Percentiles rank a stretch among this genome's conserved stretches.
Evolutionary conservation across 1,140 invertebrate genomes (phyloP).

Genomic region (Heliconius hewitsoni): DNA sequence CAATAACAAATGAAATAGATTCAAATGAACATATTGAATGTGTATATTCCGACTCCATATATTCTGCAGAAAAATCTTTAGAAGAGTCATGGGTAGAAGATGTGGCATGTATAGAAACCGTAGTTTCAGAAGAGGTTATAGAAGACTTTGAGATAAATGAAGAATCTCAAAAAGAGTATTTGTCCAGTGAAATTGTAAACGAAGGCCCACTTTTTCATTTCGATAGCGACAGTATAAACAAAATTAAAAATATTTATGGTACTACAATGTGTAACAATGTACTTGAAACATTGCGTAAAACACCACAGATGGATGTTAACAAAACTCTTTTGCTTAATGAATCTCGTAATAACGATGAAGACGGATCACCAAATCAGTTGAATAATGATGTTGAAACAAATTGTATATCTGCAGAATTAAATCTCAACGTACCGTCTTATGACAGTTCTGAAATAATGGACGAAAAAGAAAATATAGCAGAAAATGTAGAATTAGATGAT

Average conservation of each 20-base stretch:
- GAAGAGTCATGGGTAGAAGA: slow-evolving; percentile 74
- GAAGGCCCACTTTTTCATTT: slow-evolving; percentile 27
- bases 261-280: slow-evolving; percentile 56
- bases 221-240: slow-evolving; percentile 55
- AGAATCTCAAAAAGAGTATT: slow-evolving; percentile 47
- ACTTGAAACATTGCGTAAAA: slow-evolving; percentile 65
- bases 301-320: slow-evolving; percentile 67
- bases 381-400: slow-evolving; percentile 5
- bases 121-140: slow-evolving; percentile 71
- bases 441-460: slow-evolving; percentile 16
- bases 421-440: slow-evolving; percentile 3
- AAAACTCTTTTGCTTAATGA: slow-evolving; percentile 63
- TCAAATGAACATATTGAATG: slow-evolving; percentile 18
- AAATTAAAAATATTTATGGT: slow-evolving; percentile 63
- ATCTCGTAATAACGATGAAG: slow-evolving; percentile 42
- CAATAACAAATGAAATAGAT: slow-evolving; percentile 9
- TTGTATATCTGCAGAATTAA: slow-evolving; percentile 1
- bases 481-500: slow-evolving; percentile 27
- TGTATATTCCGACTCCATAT: slow-evolving; percentile 39
- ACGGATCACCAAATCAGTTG: background rate
- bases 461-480: slow-evolving; percentile 38
- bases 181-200: slow-evolving; percentile 43
- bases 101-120: slow-evolving; percentile 75
- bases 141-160: slow-evolving; percentile 40
- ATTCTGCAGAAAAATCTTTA: slow-evolving; percentile 45